These are phyloP conservation scores for Zoanthus sansibaricus DNA, from an alignment of 92 coral and sea anemone genomes.

Conservation along the genomic window DNA sequence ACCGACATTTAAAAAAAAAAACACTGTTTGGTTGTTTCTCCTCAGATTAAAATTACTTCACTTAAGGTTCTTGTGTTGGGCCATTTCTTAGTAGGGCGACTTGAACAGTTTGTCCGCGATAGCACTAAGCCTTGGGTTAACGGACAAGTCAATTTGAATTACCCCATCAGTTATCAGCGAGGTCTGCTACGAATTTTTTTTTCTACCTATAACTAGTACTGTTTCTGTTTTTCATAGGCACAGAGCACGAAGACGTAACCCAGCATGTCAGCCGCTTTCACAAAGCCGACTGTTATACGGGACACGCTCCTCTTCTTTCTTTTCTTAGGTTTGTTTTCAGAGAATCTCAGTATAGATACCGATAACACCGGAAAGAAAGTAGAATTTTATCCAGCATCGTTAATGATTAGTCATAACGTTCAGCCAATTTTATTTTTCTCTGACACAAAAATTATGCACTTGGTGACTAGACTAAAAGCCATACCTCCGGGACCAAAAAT, in stretches of 20 bases:
- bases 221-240: neutral
- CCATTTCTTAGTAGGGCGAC: slow-evolving; percentile 20
- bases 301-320: neutral
- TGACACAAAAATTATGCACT: slow-evolving; percentile 26
- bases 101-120: neutral
- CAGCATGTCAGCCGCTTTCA: slow-evolving; percentile 8
- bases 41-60: neutral
- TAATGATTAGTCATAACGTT: slow-evolving; percentile 39
- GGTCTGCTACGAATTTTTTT: neutral
- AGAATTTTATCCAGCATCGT: slow-evolving; percentile 24
- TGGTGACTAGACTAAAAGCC: neutral
- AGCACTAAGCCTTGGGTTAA: neutral
- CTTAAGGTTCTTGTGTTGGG: slow-evolving; percentile 24
- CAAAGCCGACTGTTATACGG: neutral
- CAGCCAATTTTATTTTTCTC: slow-evolving; percentile 24
- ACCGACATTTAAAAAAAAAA: too few relatives aligned
- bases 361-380: slow-evolving; percentile 37
- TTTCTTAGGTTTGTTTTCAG: neutral
- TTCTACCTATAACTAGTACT: neutral
- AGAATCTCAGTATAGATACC: neutral
- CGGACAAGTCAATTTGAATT: neutral
- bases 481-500: slow-evolving; percentile 1
- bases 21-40: neutral
- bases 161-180: slow-evolving; percentile 12
- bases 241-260: neutral